Conservation (phyloP, 1,140 invertebrate species). For the Potamilus streckersoni region DNA sequence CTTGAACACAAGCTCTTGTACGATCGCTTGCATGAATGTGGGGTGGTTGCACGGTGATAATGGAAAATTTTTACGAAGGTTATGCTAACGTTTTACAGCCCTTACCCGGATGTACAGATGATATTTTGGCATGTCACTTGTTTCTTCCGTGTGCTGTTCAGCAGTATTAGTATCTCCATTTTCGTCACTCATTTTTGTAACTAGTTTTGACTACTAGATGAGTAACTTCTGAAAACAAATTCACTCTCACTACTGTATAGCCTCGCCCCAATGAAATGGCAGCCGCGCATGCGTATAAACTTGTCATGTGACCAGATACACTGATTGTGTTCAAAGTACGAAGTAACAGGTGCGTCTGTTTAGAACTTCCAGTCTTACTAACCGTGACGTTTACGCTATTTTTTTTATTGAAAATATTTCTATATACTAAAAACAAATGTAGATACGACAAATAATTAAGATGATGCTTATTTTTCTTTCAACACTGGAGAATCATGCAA, state of each 20-base stretch:
- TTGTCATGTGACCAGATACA: too few species aligned
- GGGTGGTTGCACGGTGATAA: not conserved
- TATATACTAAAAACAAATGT: too few species aligned
- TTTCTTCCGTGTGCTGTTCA: constrained; percentile 18
- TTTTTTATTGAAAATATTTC: too few species aligned
- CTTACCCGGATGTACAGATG: constrained; percentile 28
- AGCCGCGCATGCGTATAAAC: constrained; percentile 24
- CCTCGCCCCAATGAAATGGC: constrained; percentile 33
- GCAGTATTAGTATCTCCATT: constrained; percentile 24
- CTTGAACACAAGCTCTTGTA: not conserved
- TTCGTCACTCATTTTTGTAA: constrained; percentile 24
- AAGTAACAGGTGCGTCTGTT: too few species aligned
- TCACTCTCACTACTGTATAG: not conserved
- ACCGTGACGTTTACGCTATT: too few species aligned
- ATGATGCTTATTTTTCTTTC: too few species aligned
- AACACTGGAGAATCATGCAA: too few species aligned
- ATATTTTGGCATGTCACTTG: constrained; percentile 17
- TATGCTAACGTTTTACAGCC: not conserved
- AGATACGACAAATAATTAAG: too few species aligned
- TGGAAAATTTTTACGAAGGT: not conserved
- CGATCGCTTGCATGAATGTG: not conserved
- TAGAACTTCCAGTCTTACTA: too few species aligned
- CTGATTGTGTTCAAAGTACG: too few species aligned
- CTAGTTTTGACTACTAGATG: not conserved
- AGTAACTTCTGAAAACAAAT: not conserved